A percentile compares a stretch with the other conserved stretches of the same genome.
These are phyloP conservation scores for Tarsius wallacei DNA, from an alignment of 2,797 vertebrate genomes.

Conservation along the genomic window DNA sequence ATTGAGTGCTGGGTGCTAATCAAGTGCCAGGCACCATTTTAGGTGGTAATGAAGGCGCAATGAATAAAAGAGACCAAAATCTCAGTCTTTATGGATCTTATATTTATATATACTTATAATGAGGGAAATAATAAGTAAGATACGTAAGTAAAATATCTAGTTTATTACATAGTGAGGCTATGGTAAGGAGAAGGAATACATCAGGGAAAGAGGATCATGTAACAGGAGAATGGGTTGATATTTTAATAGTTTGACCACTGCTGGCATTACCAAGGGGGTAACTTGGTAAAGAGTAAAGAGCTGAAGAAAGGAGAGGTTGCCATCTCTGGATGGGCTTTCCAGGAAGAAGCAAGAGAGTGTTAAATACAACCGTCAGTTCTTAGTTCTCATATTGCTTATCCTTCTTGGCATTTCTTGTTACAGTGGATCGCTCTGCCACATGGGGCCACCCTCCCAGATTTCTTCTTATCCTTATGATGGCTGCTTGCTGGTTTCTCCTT, in stretches of 20 bases:
- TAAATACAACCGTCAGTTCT: background rate
- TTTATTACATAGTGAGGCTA: background rate
- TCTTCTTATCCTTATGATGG: background rate
- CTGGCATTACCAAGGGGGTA: background rate
- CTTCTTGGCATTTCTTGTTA: background rate
- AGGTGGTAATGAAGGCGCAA: background rate
- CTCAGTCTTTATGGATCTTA: background rate
- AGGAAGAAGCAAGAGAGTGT: background rate
- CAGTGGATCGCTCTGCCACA: background rate
- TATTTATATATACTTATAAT: background rate
- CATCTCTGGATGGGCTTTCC: background rate
- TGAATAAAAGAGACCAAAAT: background rate
- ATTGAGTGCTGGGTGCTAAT: background rate
- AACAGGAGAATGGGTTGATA: background rate
- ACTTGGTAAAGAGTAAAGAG: background rate
- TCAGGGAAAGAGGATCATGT: background rate
- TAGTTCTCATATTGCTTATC: background rate
- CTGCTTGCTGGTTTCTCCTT: background rate
- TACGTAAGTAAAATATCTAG: background rate
- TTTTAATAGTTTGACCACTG: background rate
- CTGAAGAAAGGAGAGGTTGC: background rate
- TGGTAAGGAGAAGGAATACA: background rate
- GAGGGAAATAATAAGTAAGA: background rate
- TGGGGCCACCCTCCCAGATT: fast-evolving
- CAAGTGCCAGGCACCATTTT: background rate